Evolutionary conservation across 2,888 invertebrate genomes (phyloP).

Genomic region (Ichneumoninae sp.): DNA sequence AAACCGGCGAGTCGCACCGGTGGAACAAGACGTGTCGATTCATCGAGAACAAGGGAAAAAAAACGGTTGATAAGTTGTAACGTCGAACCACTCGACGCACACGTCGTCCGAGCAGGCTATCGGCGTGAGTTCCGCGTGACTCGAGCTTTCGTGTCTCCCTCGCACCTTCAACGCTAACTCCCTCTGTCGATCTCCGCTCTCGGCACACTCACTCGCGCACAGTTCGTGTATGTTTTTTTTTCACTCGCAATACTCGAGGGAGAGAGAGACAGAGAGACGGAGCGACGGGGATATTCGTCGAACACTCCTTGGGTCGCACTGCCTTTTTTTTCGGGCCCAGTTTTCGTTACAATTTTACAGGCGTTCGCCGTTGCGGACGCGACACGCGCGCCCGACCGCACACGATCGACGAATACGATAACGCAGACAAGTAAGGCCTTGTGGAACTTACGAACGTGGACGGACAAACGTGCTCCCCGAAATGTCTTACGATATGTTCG

Average conservation of each 20-base stretch:
- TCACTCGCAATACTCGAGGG: background rate
- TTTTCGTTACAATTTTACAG: background rate
- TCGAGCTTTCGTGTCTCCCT: constrained; percentile 22
- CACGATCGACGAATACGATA: background rate
- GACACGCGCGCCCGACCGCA: background rate
- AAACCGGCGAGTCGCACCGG: constrained; percentile 51
- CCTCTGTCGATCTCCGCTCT: background rate
- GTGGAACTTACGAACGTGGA: background rate
- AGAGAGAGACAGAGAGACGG: background rate
- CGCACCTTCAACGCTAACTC: constrained; percentile 35
- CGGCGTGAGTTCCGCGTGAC: constrained; percentile 63
- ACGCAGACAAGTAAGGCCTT: background rate
- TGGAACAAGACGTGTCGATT: constrained; percentile 54
- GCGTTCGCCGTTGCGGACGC: background rate
- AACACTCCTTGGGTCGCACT: background rate
- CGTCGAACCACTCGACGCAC: background rate
- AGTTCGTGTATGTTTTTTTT: background rate
- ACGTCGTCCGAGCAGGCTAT: constrained; percentile 40
- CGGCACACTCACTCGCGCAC: background rate
- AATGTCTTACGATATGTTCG: constrained; percentile 60
- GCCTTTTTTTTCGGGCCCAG: constrained; percentile 13
- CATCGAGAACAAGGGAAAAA: constrained; percentile 32
- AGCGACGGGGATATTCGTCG: background rate
- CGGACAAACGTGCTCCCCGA: constrained; percentile 12
- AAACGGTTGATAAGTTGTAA: background rate